Evolutionary conservation across 2,797 vertebrate species (phyloP).

Genomic region (Typhlichthys eigenmanni): DNA sequence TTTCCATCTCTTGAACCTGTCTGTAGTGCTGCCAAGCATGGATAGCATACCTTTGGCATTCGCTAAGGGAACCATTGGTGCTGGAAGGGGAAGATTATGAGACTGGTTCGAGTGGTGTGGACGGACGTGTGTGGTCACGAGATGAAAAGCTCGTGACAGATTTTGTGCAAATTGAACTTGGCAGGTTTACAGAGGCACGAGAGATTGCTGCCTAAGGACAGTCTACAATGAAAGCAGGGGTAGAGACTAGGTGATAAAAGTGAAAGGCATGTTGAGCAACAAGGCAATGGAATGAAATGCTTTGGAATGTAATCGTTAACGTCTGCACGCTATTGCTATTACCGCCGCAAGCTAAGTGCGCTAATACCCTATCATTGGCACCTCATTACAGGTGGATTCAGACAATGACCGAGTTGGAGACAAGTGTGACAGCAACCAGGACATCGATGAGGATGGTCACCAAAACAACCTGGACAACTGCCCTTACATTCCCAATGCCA

Average conservation of each 20-base stretch:
- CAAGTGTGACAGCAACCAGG: conserved; percentile 95
- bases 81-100: conserved; percentile 25
- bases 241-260: conserved; percentile 11
- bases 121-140: conserved; percentile 22
- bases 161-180: conserved; percentile 40
- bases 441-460: conserved; percentile 97
- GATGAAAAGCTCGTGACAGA: conserved; percentile 37
- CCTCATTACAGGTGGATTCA: conserved; percentile 82
- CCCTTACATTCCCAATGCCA: conserved; percentile 95
- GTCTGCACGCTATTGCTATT: neutral
- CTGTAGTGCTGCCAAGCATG: conserved; percentile 37
- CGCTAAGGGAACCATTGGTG: conserved; percentile 29
- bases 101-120: conserved; percentile 11
- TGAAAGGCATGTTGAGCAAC: conserved; percentile 7
- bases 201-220: conserved; percentile 20
- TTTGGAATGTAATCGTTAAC: conserved; percentile 2
- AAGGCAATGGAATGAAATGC: neutral
- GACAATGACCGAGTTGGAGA: conserved; percentile 95
- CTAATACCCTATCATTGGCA: neutral
- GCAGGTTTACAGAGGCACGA: conserved; percentile 31
- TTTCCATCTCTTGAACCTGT: conserved; percentile 5
- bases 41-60: conserved; percentile 23
- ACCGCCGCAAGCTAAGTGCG: neutral
- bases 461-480: conserved; percentile 99
- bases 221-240: conserved; percentile 21